Evolutionary conservation across 92 coral and sea anemone genomes (phyloP), one percentile per base, ranked within the genome.

Genomic region (Plumapathes pennacea): DNA sequence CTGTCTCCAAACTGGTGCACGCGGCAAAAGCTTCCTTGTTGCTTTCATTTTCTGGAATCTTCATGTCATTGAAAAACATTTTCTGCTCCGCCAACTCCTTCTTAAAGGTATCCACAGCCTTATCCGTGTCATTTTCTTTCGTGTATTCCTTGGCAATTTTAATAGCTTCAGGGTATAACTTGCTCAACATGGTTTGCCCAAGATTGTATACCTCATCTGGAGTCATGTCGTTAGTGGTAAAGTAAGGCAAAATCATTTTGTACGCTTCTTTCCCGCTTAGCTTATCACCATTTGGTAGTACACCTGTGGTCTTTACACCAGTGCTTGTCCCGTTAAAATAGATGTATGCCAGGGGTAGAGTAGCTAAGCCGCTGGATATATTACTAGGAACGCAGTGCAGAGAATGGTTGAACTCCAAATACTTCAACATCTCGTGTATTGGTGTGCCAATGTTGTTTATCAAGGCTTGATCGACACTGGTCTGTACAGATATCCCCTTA

Each of bases 281-380:
- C 13, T 63, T 64, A 38, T 89, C 90, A 10, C 92, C 87, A 38
- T 22, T 61, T 0, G 99, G 99, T 7, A 94, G 78, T n/a, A 18
- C 40, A 17, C 60, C 60, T 1, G 94, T 81, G 2, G 99, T 88
- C 50, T 47, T 64, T 11, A 36, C 47, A 11, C 67, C 60, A 0
- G 97, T 94, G 25, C 64, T 74, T 6, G 30, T 62, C 2, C 90
- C 88, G 60, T 84, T 77, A 10, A 38, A 55, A 67, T 88, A 94
- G 6, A 94, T 82, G 31, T 67, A 89, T 5, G 70, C 54, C 43
- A 94, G 42, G 2, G 99, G 99, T 2, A 94, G 77, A 4, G 77
- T 80, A 4, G 99, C 97, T 0, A 94, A 79, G 5, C 99, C 99
- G 40, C 99, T 94, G 24, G 99, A 89, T 29, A 94, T 69, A 44